Evolutionary conservation across 92 coral and sea anemone species (phyloP).

Genomic region (Porites evermanni): DNA sequence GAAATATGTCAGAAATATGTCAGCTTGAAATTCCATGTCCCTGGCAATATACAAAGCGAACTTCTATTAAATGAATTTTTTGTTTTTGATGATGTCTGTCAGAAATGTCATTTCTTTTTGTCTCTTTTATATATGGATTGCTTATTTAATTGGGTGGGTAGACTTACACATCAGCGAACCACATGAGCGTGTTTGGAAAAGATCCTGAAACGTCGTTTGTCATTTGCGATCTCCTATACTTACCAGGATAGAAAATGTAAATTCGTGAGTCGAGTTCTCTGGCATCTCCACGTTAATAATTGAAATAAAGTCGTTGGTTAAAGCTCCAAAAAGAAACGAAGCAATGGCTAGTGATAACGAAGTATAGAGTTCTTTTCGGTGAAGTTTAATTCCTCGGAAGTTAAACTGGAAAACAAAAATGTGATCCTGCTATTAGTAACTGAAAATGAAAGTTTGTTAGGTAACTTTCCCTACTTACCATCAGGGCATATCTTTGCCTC

Average conservation of each 20-base stretch:
- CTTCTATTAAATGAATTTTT: too few relatives aligned
- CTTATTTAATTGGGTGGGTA: too few relatives aligned
- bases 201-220: too few relatives aligned
- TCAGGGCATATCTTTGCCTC: constrained; percentile 30
- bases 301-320: constrained; percentile 92
- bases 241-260: constrained; percentile 88
- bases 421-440: neutral
- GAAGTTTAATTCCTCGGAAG: constrained; percentile 86
- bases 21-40: too few relatives aligned
- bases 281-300: constrained; percentile 87
- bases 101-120: too few relatives aligned
- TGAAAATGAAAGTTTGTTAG: too few relatives aligned
- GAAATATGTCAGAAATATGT: neutral
- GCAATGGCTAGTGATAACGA: constrained; percentile 77
- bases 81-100: too few relatives aligned
- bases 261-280: constrained; percentile 88
- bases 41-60: too few relatives aligned
- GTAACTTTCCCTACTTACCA: constrained; percentile 4
- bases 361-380: constrained; percentile 91
- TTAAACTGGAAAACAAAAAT: constrained; percentile 77
- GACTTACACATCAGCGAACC: too few relatives aligned
- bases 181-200: too few relatives aligned
- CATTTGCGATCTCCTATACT: constrained; percentile 19
- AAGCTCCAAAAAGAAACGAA: constrained; percentile 73
- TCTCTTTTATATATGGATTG: too few relatives aligned